phyloP scores from a whole-genome alignment of 2,888 invertebrate species.

The Dynastes grantii region DNA sequence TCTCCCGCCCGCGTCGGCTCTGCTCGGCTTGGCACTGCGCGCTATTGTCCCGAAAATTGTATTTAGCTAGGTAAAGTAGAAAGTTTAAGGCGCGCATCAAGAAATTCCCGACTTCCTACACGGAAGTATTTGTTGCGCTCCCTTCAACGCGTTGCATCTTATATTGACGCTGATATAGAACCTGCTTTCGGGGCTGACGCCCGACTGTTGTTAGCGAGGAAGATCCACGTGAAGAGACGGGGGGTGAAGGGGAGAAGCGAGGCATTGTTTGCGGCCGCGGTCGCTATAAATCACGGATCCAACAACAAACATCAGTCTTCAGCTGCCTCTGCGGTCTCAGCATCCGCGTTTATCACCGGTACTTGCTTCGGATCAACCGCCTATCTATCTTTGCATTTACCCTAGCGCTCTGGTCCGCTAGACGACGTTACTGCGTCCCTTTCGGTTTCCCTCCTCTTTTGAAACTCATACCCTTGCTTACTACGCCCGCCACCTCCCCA shows the following conservation, averaged over 20 bases:
- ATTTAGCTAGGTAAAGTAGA: constrained; percentile 41
- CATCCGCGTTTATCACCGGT: constrained; percentile 69
- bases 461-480: no score
- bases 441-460: background rate
- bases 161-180: constrained; percentile 58
- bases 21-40: background rate
- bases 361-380: constrained; percentile 69
- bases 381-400: constrained; percentile 66
- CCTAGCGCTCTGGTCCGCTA: constrained; percentile 53
- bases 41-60: constrained; percentile 51
- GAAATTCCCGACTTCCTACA: constrained; percentile 49
- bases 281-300: constrained; percentile 69
- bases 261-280: constrained; percentile 66
- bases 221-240: constrained; percentile 38
- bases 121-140: constrained; percentile 43
- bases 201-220: background rate
- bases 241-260: constrained; percentile 1
- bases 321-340: constrained; percentile 67
- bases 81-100: constrained; percentile 49
- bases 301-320: constrained; percentile 69
- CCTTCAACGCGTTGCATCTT: constrained; percentile 49
- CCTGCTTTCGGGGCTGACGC: constrained; percentile 52
- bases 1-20: background rate
- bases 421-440: constrained; percentile 10
- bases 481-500: background rate